Base-by-base conservation (phyloP, 1,140 invertebrate genomes). In the Nomia melanderi region DNA sequence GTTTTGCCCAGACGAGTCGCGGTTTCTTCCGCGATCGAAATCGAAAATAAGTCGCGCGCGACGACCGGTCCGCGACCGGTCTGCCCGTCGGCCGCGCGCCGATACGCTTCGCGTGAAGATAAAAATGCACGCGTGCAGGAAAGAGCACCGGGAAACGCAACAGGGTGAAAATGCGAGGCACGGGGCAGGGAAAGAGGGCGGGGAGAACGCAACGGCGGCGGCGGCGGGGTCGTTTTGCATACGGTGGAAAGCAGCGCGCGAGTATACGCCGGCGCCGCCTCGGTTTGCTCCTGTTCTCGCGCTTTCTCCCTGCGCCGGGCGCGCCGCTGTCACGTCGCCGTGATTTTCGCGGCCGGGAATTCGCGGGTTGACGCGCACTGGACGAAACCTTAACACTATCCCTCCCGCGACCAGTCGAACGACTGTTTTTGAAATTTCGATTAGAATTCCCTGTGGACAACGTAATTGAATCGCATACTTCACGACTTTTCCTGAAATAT, bases 21-120 rank as follows among this genome's bases (percentile, higher is more conserved):
- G 54, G 23, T 82, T 78, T 78, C 79, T 82, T 83, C 79, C 79
- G 81, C 57, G 66, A 82, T 72, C 23, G 53, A 44, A n/a, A 23
- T 54, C 47, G 74, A 71, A 73, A 81, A 70, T 70, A 70, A 76
- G 14, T n/a, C 20, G 31, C 29, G 41, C 12, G 41, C 14, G 7
- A 7, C 39, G 41, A 60, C 64, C 31, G 64, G 39, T 20, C 60
- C n/a, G 39, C 23, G 39, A 62, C 44, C 56, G 53, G 63, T 64
- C n/a, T n/a, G n/a, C n/a, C 56, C 44, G 66, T 75, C 53, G 27
- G 53, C n/a, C n/a, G n/a, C 29, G 53, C 29, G 53, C 39, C 62
- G 62, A 65, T 39, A 69, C 39, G 64, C 53, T 69, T 47, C 39
- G 53, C 17, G 64, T 14, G 54, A 27, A 25, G 17, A 20, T 69